Conservation (phyloP, 2,888 invertebrate species). For the Branchinecta sandiegonensis region DNA sequence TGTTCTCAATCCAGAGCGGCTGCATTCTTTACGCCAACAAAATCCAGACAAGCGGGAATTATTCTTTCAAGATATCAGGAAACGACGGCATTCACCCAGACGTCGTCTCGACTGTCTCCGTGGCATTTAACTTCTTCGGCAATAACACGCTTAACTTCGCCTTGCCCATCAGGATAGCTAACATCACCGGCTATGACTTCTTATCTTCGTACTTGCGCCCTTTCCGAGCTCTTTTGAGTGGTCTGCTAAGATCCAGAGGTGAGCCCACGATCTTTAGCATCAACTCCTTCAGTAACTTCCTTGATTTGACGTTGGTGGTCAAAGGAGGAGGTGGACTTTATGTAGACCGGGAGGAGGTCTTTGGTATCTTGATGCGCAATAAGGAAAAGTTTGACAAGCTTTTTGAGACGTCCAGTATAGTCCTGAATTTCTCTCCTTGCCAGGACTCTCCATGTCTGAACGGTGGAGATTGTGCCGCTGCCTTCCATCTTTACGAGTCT, state of each 20-base stretch:
- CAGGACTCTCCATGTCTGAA: conserved; percentile 48
- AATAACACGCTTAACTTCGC: conserved; percentile 70
- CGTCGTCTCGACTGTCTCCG: conserved; percentile 69
- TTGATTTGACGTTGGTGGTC: conserved; percentile 58
- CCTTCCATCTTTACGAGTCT: conserved; percentile 36
- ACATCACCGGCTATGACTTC: conserved; percentile 57
- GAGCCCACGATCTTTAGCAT: conserved; percentile 56
- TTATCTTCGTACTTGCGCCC: conserved; percentile 59
- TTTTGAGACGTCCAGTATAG: conserved; percentile 45
- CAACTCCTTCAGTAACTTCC: conserved; percentile 46
- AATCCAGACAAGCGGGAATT: conserved; percentile 35
- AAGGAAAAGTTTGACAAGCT: conserved; percentile 47
- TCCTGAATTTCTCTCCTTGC: conserved; percentile 68
- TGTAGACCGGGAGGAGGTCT: conserved; percentile 48
- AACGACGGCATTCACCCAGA: conserved; percentile 77
- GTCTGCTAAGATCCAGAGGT: conserved; percentile 47
- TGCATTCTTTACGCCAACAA: conserved; percentile 65
- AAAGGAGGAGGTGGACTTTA: conserved; percentile 34
- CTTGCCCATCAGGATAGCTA: conserved; percentile 55
- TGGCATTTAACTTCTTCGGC: conserved; percentile 64
- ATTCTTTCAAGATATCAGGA: conserved; percentile 58
- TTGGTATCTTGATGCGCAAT: conserved; percentile 49
- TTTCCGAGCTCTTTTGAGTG: conserved; percentile 53
- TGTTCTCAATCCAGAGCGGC: conserved; percentile 47
- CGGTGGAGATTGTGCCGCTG: conserved; percentile 33